Evolutionary conservation across 2,888 invertebrate genomes (phyloP).

Genomic region (Rhingia campestris): DNA sequence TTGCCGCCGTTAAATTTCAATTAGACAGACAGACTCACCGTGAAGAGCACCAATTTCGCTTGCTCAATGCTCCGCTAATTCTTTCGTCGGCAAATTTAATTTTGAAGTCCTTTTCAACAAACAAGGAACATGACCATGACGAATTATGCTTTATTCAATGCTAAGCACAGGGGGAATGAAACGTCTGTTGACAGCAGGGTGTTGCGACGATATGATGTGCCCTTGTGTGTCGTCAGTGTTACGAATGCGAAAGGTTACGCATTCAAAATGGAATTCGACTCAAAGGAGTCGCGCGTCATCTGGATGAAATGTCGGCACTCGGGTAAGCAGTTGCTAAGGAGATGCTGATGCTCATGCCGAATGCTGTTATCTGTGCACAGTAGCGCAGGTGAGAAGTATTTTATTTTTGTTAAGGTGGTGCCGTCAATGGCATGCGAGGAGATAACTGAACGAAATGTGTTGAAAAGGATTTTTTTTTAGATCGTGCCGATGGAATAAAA

Average conservation of each 20-base stretch:
- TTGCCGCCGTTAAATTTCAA: slow-evolving; percentile 64
- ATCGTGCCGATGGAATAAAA: slow-evolving; percentile 32
- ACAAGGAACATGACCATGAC: slow-evolving; percentile 65
- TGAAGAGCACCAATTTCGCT: slow-evolving; percentile 19
- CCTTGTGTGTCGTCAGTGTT: slow-evolving; percentile 13
- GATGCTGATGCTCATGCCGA: slow-evolving; percentile 20
- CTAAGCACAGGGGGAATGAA: slow-evolving; percentile 20
- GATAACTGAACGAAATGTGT: not conserved
- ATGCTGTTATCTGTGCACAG: slow-evolving; percentile 34
- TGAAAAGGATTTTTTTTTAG: slow-evolving; percentile 15
- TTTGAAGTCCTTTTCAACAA: slow-evolving; percentile 56
- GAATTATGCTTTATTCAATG: slow-evolving; percentile 57
- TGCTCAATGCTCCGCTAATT: slow-evolving; percentile 26
- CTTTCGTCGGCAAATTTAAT: slow-evolving; percentile 61
- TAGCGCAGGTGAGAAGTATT: slow-evolving; percentile 52
- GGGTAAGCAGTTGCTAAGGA: slow-evolving; percentile 24
- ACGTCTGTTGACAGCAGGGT: slow-evolving; percentile 41
- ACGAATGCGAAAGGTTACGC: slow-evolving; percentile 41
- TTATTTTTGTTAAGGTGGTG: slow-evolving; percentile 8
- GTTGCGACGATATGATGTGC: slow-evolving; percentile 34
- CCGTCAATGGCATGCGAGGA: not conserved
- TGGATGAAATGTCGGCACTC: slow-evolving; percentile 27
- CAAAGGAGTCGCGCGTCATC: slow-evolving; percentile 34
- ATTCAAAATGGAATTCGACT: slow-evolving; percentile 28
- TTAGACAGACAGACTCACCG: slow-evolving; percentile 46